Evolutionary conservation across 2,113 vertebrate species (phyloP).

Genomic region (Tetraodon nigroviridis): DNA sequence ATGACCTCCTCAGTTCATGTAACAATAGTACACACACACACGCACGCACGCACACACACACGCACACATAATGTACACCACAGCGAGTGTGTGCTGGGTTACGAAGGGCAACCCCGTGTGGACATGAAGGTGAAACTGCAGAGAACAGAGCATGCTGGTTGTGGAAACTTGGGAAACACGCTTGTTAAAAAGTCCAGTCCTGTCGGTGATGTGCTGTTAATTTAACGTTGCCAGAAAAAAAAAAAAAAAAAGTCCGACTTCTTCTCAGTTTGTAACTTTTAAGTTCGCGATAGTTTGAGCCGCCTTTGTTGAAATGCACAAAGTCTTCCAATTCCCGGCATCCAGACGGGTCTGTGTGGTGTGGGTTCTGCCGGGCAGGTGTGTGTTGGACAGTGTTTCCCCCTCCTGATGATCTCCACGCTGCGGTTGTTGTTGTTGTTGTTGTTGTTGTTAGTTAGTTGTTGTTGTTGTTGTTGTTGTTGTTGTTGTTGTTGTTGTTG

Average conservation of each 20-base stretch:
- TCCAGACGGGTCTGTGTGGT: too few species aligned
- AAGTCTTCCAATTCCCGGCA: background rate
- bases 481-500: conserved; percentile 10
- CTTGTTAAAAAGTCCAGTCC: conserved; percentile 26
- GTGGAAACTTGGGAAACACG: conserved; percentile 27
- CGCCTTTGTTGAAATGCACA: conserved; percentile 20
- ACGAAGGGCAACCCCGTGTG: conserved; percentile 21
- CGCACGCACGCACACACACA: conserved; percentile 42
- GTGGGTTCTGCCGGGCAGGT: conserved; percentile 4
- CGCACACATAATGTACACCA: conserved; percentile 35
- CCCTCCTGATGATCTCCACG: conserved; percentile 18
- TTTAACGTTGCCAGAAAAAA: conserved; percentile 17
- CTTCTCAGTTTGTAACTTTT: conserved; percentile 27
- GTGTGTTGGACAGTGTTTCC: conserved; percentile 11
- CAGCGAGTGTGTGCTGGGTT: conserved; percentile 33
- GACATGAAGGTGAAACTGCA: conserved; percentile 44
- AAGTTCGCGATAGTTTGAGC: conserved; percentile 29
- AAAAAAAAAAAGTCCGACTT: conserved; percentile 39
- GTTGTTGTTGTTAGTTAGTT: too few species aligned
- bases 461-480: conserved; percentile 11
- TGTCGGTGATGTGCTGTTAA: conserved; percentile 57
- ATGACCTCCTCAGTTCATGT: conserved; percentile 58
- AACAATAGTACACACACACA: conserved; percentile 52
- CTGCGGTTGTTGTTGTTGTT: conserved; percentile 29
- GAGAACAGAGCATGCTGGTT: conserved; percentile 66